phyloP scores from a whole-genome alignment of 2,888 invertebrate genomes.

The Clunio marinus region DNA sequence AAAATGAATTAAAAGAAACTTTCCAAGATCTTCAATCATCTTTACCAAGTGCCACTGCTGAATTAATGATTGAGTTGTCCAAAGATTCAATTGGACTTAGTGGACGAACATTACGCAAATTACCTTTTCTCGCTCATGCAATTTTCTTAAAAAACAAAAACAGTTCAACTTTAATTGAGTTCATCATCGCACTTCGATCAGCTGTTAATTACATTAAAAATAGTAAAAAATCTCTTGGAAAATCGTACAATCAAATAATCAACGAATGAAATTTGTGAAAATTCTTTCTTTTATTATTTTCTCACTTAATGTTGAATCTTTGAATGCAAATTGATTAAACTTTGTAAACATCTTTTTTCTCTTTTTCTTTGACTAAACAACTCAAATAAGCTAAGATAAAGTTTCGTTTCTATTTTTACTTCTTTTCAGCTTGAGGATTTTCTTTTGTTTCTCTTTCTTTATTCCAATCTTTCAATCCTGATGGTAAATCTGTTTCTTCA shows the following conservation, averaged over 20 bases:
- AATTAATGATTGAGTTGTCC: constrained; percentile 40
- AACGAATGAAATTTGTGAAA: not conserved
- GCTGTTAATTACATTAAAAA: constrained; percentile 39
- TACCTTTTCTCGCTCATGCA: constrained; percentile 82
- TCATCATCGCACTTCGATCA: constrained; percentile 39
- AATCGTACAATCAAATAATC: not conserved
- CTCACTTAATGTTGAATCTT: constrained; percentile 16
- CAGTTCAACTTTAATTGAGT: constrained; percentile 27
- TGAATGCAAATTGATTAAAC: constrained; percentile 14
- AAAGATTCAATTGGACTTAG: constrained; percentile 66
- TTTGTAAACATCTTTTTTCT: not conserved
- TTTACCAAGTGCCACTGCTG: not conserved
- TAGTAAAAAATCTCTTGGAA: not conserved
- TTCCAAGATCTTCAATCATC: constrained; percentile 38
- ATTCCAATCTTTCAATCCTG: constrained; percentile 95
- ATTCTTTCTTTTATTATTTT: constrained; percentile 22
- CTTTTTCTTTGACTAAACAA: not conserved
- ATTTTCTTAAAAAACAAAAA: constrained; percentile 50
- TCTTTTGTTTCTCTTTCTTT: constrained; percentile 55
- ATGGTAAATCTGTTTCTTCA: constrained; percentile 90
- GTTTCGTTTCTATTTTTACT: not conserved
- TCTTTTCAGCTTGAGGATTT: constrained; percentile 9
- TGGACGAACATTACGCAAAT: constrained; percentile 78
- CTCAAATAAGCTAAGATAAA: not conserved
- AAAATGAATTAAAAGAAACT: constrained; percentile 46